Evolutionary conservation across 2,113 vertebrate genomes (phyloP), one percentile per base, ranked within the genome.

Genomic region (Podarcis muralis): DNA sequence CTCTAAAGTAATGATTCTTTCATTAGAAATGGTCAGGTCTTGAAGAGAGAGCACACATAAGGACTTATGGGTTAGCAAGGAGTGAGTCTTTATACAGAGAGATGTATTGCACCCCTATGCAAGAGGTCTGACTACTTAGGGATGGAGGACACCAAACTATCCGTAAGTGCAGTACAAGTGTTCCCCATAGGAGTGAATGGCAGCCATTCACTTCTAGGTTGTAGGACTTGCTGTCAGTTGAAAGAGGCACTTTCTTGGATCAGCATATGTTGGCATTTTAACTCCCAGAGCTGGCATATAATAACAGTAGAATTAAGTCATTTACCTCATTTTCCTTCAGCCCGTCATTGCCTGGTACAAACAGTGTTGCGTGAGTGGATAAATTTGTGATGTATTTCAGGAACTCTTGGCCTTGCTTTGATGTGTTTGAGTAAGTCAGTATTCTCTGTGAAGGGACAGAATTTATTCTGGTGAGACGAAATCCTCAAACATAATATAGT

Each of bases 301-400:
- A 78, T 12, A 77, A 66, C 6, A 57, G 1, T 30, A 37, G 18
- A 66, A 57, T 69, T 59, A 0, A 53, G 6, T 0, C 0, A 0
- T 96, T 96, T 87, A 99, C 99, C 97, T 98, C 94, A 40, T 98
- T 98, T 87, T 94, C 94, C 7, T 83, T 91, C 37, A 99, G 95
- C 2, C 98, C 98, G 0, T 84, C 93, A 40, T 99, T 98, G 0
- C 97, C 97, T 0, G 99, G 98, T 30, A 98, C 98, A 48, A 99
- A 99, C 66, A 99, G 96, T 0, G 98, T 99, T 16, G 97, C 96
- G 0, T 74, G 97, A 76, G 94, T 87, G 0, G 97, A 97, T 80
- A 97, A 93, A 95, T 98, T 96, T 0, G 94, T 96, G 83, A 99
- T 97, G 43, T 93, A 97, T 69, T 57, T 95, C 85, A 98, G 82